Conservation (phyloP, 2,113 vertebrate species). For the Camelus bactrianus region DNA sequence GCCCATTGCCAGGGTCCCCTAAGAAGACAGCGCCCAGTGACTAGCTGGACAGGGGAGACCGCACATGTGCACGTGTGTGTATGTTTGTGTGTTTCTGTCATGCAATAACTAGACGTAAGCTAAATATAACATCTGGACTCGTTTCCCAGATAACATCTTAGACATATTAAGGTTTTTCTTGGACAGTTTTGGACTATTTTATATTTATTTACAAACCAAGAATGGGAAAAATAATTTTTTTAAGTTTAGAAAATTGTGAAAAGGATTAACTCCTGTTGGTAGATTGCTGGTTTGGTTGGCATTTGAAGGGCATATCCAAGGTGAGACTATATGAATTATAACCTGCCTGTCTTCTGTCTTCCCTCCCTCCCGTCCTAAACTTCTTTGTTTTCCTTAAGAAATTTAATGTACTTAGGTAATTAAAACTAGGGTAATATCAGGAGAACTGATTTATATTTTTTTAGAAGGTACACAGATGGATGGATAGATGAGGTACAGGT, state of each 20-base stretch:
- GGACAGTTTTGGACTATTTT: background rate
- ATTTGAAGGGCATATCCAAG: background rate
- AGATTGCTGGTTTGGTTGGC: background rate
- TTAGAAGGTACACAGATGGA: background rate
- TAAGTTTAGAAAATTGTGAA: background rate
- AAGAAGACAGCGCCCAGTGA: background rate
- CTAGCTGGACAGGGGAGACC: background rate
- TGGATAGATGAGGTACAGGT: background rate
- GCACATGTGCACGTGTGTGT: rapidly evolving
- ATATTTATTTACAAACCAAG: background rate
- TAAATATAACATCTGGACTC: background rate
- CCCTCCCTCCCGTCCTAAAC: background rate
- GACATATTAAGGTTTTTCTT: background rate
- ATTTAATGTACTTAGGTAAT: background rate
- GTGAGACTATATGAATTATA: background rate
- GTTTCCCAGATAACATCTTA: background rate
- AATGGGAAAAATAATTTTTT: background rate
- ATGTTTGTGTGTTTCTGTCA: background rate
- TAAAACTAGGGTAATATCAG: background rate
- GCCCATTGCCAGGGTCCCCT: background rate
- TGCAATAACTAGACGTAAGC: background rate
- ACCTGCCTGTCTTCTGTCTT: background rate
- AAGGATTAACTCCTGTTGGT: background rate
- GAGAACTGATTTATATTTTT: background rate
- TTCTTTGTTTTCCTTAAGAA: background rate